phyloP scores from a whole-genome alignment of 2,797 vertebrate species.

The Fundulus diaphanus region DNA sequence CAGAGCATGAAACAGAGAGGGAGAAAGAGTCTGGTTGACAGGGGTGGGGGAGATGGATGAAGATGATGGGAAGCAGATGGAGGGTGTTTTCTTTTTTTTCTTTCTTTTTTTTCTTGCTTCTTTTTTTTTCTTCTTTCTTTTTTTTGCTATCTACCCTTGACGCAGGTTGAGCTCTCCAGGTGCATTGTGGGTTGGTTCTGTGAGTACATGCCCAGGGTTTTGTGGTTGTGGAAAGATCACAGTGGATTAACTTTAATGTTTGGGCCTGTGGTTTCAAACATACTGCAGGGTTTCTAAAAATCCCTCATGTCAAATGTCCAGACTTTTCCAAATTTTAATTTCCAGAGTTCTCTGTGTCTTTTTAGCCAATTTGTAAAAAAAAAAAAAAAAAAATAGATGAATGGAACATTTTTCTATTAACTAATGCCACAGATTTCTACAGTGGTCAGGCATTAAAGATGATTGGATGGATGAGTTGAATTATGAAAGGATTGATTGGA shows the following conservation, averaged over 20 bases:
- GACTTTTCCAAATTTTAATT: conserved; percentile 4
- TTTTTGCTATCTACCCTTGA: conserved; percentile 54
- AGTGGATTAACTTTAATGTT: conserved; percentile 22
- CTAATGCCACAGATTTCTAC: background rate
- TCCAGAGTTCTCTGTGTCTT: background rate
- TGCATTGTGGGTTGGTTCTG: conserved; percentile 73
- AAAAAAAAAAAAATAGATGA: too few relatives aligned
- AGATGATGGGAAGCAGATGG: conserved; percentile 79
- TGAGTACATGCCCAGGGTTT: conserved; percentile 44
- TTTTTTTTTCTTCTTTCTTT: conserved; percentile 29
- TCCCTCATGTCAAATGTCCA: conserved; percentile 1
- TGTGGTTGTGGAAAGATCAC: conserved; percentile 48
- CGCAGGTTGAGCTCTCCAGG: conserved; percentile 72
- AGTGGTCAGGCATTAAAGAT: background rate
- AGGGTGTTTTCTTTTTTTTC: conserved; percentile 43
- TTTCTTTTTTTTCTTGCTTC: background rate
- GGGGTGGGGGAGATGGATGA: conserved; percentile 64
- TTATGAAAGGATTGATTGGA: background rate
- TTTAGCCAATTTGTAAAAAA: background rate
- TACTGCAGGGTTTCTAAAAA: background rate
- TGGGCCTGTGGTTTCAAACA: conserved; percentile 33
- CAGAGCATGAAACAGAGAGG: conserved; percentile 57
- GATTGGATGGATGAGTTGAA: too few relatives aligned
- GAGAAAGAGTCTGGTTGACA: conserved; percentile 52
- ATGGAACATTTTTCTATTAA: background rate